Evolutionary conservation across 2,797 vertebrate genomes (phyloP), one percentile per base, ranked within the genome.

Genomic region (Gymnothorax reevesii): DNA sequence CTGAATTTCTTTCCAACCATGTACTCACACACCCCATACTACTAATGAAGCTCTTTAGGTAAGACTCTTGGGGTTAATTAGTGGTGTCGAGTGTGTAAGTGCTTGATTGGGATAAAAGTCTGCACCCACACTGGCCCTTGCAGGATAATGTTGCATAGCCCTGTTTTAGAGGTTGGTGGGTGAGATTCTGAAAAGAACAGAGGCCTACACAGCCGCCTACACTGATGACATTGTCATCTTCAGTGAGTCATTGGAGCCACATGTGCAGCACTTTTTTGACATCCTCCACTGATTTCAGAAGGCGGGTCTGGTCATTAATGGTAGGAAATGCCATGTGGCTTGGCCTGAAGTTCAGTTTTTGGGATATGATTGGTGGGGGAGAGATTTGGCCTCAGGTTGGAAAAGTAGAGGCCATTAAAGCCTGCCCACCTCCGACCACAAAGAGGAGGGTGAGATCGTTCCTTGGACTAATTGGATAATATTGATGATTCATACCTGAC

Each of bases 201-300:
- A n/a, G 0, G n/a, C 54, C 9, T 83, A 57, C 57, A 20, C 82
- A 0, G 54, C 82, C 7, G 82, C 82, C 1, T 83, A 83, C 55
- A 55, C 60, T 22, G 82, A 83, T 60, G 82, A 83, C n/a, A 33
- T 59, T 57, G 57, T 83, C 1, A n/a, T 83, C 7, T 83, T 25
- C 57, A 83, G 57, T 13, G 7, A 7, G 15, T 59, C 82, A 22
- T 62, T n/a, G 82, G 57, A 62, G 57, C 57, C 59, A 12, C 82
- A 83, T 13, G 3, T 83, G 57, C 4, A 5, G 7, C 27, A 62
- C 62, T 6, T 83, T 17, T 4, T 12, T 27, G 82, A 27, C 22
- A 57, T 83, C 2, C 57, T 62, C 13, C 57, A 62, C 17, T 4
- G 25, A 4, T 0, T 83, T 7, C 1, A 83, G 13, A 10, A 15